These are phyloP conservation scores for Lordiphosa mommai DNA, from an alignment of 1,140 invertebrate species.

Conservation along the genomic window DNA sequence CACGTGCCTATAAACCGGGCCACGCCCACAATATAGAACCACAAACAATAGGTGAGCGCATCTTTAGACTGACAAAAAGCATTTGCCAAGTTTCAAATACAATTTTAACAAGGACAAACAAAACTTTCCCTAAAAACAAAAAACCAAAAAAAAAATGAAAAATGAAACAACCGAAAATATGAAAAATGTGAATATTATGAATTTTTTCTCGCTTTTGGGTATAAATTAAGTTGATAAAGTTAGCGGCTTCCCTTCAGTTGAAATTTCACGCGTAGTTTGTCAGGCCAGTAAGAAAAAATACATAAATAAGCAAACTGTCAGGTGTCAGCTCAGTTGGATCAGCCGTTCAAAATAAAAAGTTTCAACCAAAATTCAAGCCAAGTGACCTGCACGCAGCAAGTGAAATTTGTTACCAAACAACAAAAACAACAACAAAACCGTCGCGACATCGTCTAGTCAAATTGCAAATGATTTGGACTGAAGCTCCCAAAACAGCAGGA, in stretches of 20 bases:
- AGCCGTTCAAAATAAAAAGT: not conserved
- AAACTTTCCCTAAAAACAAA: conserved; percentile 1
- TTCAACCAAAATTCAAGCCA: not conserved
- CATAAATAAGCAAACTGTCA: conserved; percentile 10
- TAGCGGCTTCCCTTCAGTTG: conserved; percentile 3
- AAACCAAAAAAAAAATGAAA: not conserved
- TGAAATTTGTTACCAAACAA: conserved; percentile 2
- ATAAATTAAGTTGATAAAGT: conserved; percentile 11
- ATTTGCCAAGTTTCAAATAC: conserved; percentile 70
- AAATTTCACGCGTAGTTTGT: conserved; percentile 10
- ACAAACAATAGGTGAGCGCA: conserved; percentile 22
- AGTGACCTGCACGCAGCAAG: conserved; percentile 3
- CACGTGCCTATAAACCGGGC: conserved; percentile 45
- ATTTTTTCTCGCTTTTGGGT: not conserved
- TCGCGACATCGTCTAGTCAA: conserved; percentile 8
- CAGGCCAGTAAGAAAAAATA: not conserved
- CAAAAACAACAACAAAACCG: not conserved
- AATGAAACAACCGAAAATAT: not conserved
- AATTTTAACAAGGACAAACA: conserved; percentile 45
- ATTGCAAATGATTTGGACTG: not conserved
- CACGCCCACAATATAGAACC: not conserved
- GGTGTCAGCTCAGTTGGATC: conserved; percentile 7
- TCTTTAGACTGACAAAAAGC: conserved; percentile 30
- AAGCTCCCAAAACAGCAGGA: no score
- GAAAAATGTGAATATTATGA: not conserved